Evolutionary conservation across 1,140 invertebrate species (phyloP), one percentile per base, ranked within the genome.

Genomic region (Pachypeltis micranthus): DNA sequence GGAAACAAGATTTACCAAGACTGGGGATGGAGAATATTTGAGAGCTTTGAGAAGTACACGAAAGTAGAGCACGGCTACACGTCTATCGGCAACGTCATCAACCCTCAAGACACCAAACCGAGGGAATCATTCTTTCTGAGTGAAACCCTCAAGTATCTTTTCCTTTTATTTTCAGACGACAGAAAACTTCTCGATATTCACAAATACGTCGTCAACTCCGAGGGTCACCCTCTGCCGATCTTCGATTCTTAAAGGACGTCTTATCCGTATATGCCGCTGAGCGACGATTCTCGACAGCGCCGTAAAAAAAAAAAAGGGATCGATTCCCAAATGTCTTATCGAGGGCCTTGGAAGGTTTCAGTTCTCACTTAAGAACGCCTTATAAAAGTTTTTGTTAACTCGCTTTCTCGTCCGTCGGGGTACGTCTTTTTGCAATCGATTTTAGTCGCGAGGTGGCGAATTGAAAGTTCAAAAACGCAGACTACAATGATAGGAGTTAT

Each of bases 61-160:
- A 87, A 85, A 77, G 88, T 93, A 0, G 75, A 80, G 39, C 82
- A 90, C 68, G 94, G 93, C 0, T 97, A 95, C 72, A 92, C 93
- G 0, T 93, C 91, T 0, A 86, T 97, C 25, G 83, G 87, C 19
- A 94, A 93, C 74, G 93, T 96, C 0, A 85, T 86, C 66, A 87
- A 84, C 68, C 75, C 85, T 1, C 68, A 82, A 0, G 83, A 88
- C 69, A 83, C 82, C 1, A 80, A 84, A 57, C 90, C 91, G n/a
- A 81, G 84, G 61, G 94, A 97, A 72, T 92, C 90, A 10, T 97
- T 96, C 74, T 97, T 94, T 79, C 79, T 94, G 2, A 88, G 85
- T n/a, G 94, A 97, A 74, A 95, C 92, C 0, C 79, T 96, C 0
- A 96, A 96, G 74, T 96, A 96, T 73, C 80, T 95, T 54, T 97